Conservation (phyloP, 1,140 invertebrate species). For the Elymnias hypermnestra region DNA sequence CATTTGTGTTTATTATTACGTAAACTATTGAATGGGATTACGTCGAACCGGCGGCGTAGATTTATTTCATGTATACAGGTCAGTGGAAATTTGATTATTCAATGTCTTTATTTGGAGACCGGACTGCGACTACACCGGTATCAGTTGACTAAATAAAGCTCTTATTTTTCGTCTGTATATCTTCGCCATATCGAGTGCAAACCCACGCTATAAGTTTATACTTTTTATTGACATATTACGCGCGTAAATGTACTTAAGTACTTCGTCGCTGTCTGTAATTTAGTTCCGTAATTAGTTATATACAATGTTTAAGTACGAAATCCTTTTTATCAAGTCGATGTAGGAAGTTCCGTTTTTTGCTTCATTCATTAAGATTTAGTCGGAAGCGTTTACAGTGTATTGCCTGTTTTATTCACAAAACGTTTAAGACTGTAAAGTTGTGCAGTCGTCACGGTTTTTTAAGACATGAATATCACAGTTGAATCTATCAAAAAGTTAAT, state of each 20-base stretch:
- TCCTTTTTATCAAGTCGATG: not conserved
- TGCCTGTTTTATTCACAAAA: not conserved
- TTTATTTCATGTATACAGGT: slow-evolving; percentile 44
- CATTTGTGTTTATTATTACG: slow-evolving; percentile 39
- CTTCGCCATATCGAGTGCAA: slow-evolving; percentile 4
- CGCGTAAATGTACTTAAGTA: not conserved
- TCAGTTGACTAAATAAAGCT: slow-evolving; percentile 43
- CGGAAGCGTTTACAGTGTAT: not conserved
- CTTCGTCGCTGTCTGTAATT: not conserved
- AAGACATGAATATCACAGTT: too few relatives aligned
- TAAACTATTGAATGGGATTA: slow-evolving; percentile 48
- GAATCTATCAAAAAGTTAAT: too few relatives aligned
- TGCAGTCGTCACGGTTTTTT: too few relatives aligned
- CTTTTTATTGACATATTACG: not conserved
- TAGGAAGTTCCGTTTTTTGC: not conserved
- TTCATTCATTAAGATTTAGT: not conserved
- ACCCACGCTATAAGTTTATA: slow-evolving; percentile 12
- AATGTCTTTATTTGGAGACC: slow-evolving; percentile 65
- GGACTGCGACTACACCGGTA: slow-evolving; percentile 40
- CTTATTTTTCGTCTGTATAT: slow-evolving; percentile 19
- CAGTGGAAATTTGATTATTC: slow-evolving; percentile 44
- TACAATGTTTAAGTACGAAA: not conserved
- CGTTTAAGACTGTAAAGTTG: too few relatives aligned
- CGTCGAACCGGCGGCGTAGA: slow-evolving; percentile 21
- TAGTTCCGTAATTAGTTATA: not conserved